Evolutionary conservation across 2,888 invertebrate species (phyloP).

Genomic region (Saturnia pavonia): DNA sequence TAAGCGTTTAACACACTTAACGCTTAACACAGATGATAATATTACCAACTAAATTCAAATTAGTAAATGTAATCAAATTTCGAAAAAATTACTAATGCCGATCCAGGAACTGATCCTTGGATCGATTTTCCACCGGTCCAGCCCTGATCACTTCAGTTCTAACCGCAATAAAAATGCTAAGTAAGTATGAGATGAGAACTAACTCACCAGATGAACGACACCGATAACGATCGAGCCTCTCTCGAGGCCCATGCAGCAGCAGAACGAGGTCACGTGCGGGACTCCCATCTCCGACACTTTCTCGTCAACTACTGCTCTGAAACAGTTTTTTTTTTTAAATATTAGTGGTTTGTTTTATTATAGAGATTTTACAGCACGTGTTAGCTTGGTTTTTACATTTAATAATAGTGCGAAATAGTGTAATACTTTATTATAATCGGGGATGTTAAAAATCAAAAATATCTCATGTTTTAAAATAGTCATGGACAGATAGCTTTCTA

Average conservation of each 20-base stretch:
- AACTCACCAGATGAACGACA: conserved; percentile 59
- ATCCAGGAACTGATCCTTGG: not conserved
- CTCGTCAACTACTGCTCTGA: conserved; percentile 35
- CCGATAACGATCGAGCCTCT: conserved; percentile 59
- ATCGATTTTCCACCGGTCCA: not conserved
- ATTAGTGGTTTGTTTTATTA: not conserved
- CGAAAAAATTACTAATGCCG: not conserved
- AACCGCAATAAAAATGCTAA: not conserved
- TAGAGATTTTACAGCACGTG: not conserved
- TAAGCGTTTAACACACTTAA: not conserved
- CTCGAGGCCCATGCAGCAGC: conserved; percentile 71
- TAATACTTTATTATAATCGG: too few relatives aligned
- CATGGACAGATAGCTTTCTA: too few relatives aligned
- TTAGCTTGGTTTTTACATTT: not conserved
- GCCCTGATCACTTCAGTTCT: not conserved
- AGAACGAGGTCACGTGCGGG: conserved; percentile 68
- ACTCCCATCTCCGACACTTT: conserved; percentile 51
- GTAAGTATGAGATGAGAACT: too few relatives aligned
- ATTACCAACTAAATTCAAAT: not conserved
- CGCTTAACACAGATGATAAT: not conserved
- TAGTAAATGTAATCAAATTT: not conserved
- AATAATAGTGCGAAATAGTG: too few relatives aligned
- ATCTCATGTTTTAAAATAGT: too few relatives aligned
- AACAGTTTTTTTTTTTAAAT: conserved; percentile 26
- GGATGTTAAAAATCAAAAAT: too few relatives aligned